These are phyloP conservation scores for Sarcophaga caerulescens DNA, from an alignment of 2,888 invertebrate species.

Conservation along the genomic window DNA sequence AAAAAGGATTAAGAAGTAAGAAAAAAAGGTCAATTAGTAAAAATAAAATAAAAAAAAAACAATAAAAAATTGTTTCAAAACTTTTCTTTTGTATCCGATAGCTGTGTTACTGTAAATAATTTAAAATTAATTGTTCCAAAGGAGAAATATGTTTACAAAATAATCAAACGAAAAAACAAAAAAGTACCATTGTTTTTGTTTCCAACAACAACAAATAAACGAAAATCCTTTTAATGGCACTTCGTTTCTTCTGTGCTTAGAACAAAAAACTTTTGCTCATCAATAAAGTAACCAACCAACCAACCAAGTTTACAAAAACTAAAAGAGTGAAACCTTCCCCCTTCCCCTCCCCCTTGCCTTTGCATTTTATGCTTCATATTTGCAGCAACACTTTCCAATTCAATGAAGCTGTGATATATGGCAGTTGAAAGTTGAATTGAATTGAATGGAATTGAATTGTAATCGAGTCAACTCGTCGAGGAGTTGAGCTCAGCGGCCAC, in stretches of 20 bases:
- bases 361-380: not conserved
- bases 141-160: slow-evolving; percentile 6
- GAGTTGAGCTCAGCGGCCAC: too few relatives aligned
- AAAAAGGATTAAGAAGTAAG: slow-evolving; percentile 12
- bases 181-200: not conserved
- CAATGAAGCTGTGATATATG: slow-evolving; percentile 59
- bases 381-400: slow-evolving; percentile 39
- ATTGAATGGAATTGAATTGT: too few relatives aligned
- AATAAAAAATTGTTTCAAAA: not conserved
- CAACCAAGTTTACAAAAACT: slow-evolving; percentile 6
- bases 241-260: too few relatives aligned
- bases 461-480: too few relatives aligned
- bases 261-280: slow-evolving; percentile 38
- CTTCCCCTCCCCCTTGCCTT: not conserved
- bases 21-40: slow-evolving; percentile 39
- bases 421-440: not conserved
- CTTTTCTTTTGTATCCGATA: not conserved
- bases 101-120: slow-evolving; percentile 35
- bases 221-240: slow-evolving; percentile 8
- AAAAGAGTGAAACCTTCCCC: not conserved
- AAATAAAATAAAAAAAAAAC: slow-evolving; percentile 25
- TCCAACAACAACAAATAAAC: not conserved
- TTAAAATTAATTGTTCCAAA: slow-evolving; percentile 45
- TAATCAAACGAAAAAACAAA: not conserved
- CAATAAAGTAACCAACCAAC: slow-evolving; percentile 13